Percentiles rank a stretch among this genome's conserved stretches.
Conservation (phyloP, 2,888 invertebrate species). For the Lithophane semibrunnea region DNA sequence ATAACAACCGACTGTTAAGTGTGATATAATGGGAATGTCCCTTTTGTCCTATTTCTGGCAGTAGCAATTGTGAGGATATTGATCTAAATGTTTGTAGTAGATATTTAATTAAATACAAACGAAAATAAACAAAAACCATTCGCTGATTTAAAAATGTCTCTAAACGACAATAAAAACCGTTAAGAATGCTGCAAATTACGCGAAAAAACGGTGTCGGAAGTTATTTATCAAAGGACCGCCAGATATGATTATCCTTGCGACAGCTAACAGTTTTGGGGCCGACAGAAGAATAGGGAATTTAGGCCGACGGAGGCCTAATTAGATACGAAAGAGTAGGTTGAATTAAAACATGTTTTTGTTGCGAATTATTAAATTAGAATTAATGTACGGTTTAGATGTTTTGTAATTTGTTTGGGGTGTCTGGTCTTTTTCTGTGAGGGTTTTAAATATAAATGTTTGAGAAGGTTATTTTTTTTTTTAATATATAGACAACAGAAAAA, state of each 20-base stretch:
- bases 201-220: slow-evolving; percentile 46
- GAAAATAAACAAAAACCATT: background rate
- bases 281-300: slow-evolving; percentile 56
- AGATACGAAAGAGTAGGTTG: slow-evolving; percentile 42
- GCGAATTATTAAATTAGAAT: slow-evolving; percentile 55
- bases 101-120: background rate
- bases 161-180: slow-evolving; percentile 36
- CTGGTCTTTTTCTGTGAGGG: slow-evolving; percentile 11
- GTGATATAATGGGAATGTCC: background rate
- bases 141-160: background rate
- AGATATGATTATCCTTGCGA: slow-evolving; percentile 46
- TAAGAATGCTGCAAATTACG: slow-evolving; percentile 37
- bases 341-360: slow-evolving; percentile 52
- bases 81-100: background rate
- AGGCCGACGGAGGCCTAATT: slow-evolving; percentile 46
- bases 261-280: slow-evolving; percentile 40
- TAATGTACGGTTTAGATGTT: slow-evolving; percentile 39
- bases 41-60: background rate
- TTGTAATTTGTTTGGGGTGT: slow-evolving; percentile 24
- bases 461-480: background rate
- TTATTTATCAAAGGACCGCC: slow-evolving; percentile 47
- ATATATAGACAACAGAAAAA: background rate
- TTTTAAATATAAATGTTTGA: background rate
- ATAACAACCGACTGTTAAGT: background rate
- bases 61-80: background rate